These are phyloP conservation scores for Parnassius apollo DNA, from an alignment of 2,888 invertebrate genomes.

Conservation along the genomic window DNA sequence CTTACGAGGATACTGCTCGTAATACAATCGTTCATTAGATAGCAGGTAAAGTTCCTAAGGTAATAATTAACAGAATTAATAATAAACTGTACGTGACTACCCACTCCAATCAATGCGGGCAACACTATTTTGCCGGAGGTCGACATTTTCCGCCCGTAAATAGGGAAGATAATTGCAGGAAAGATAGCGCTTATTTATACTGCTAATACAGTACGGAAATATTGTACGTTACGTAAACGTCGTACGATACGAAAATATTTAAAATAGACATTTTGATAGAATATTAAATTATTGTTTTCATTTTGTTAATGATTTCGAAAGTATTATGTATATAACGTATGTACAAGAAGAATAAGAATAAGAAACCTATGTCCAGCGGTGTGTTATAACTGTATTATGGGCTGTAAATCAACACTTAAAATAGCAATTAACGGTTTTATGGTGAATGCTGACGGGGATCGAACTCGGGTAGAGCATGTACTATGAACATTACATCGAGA, in stretches of 20 bases:
- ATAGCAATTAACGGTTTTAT: no score
- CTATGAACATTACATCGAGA: no score
- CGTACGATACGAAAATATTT: conserved; percentile 11
- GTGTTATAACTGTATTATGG: no score
- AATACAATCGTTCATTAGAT: conserved; percentile 23
- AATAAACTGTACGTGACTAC: conserved; percentile 41
- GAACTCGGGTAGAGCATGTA: no score
- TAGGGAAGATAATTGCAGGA: conserved; percentile 61
- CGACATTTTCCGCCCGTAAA: conserved; percentile 62
- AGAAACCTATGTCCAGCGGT: no score
- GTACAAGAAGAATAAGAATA: no score
- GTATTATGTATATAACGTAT: no score
- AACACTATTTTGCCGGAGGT: conserved; percentile 47
- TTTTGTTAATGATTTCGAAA: conserved; percentile 11
- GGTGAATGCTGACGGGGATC: no score
- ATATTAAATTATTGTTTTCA: not conserved
- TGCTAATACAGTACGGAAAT: conserved; percentile 44
- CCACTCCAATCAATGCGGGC: conserved; percentile 34
- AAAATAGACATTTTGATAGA: not conserved
- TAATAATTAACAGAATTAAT: conserved; percentile 52
- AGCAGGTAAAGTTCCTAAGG: conserved; percentile 27
- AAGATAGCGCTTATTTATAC: conserved; percentile 59
- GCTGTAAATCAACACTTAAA: no score
- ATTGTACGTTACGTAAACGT: conserved; percentile 33
- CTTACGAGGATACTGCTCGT: conserved; percentile 6